Evolutionary conservation across 2,888 invertebrate species (phyloP), one percentile per base, ranked within the genome.

Genomic region (Congeria kusceri): DNA sequence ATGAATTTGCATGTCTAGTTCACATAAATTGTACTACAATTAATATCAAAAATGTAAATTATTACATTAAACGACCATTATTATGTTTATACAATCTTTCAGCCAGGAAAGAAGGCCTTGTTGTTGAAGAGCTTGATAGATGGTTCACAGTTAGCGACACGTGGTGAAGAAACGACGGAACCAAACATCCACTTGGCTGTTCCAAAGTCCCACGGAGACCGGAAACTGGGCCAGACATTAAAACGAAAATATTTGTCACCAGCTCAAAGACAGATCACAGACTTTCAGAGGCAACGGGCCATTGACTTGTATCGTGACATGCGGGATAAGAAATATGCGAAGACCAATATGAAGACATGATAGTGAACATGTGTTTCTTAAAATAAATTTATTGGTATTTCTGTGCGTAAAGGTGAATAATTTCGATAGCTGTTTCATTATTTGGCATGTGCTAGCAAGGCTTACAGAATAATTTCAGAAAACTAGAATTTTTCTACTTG

Each of bases 181-280:
- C 29, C 61, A 47, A 59, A 61, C 57, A 56, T n/a, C 29, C 25
- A 23, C 4, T 18, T 62, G 20, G 44, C 49, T n/a, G 44, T 23
- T 29, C 71, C 74, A 3, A 83, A 71, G 62, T 72, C 68, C 15
- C 61, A 69, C 23, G 56, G 71, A 20, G 65, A 78, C 18, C 70
- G 89, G 44, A 64, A 84, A 66, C 63, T 87, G 11, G 89, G 89
- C 28, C 80, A 90, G 66, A 87, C 88, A 0, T 66, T 85, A 7
- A 91, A 89, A 72, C 65, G 89, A 39, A 91, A 90, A 80, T 67
- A 82, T 39, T 61, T 91, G 64, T 88, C 91, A n/a, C 76, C 83
- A 32, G 88, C 86, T 32, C 85, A 89, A 61, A 85, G 88, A 58
- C 73, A 75, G 62, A 83, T 81, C 0, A 84, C 88, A 75, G 90